Conservation (phyloP, 2,888 invertebrate species). For the Microchrysa polita region DNA sequence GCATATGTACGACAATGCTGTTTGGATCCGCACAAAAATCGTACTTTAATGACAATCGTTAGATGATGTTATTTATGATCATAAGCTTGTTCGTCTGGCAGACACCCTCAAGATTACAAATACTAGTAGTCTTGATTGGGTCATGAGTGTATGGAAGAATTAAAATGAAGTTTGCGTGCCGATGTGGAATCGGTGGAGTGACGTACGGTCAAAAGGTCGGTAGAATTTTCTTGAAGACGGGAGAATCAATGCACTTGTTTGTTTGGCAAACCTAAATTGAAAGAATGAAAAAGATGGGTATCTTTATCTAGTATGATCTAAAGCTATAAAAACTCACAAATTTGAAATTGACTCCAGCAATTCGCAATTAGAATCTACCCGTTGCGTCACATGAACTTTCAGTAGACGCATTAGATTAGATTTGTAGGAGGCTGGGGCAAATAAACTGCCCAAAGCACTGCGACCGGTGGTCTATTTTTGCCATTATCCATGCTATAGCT, state of each 20-base stretch:
- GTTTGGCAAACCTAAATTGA: too few species aligned
- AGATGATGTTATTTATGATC: constrained; percentile 28
- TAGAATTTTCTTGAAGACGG: neutral
- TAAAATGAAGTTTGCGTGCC: constrained; percentile 5
- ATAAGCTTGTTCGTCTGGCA: neutral
- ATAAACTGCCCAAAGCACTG: too few species aligned
- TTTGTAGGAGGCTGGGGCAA: too few species aligned
- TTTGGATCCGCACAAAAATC: neutral
- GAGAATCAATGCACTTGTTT: neutral
- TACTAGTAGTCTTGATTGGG: constrained; percentile 19
- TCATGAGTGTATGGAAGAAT: neutral
- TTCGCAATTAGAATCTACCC: too few species aligned
- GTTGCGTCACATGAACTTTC: too few species aligned
- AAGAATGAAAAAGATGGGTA: too few species aligned
- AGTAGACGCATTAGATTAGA: too few species aligned
- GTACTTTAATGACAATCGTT: constrained; percentile 12
- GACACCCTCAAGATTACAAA: constrained; percentile 11
- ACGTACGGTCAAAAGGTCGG: constrained; percentile 12
- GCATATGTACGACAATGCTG: neutral
- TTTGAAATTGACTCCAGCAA: too few species aligned
- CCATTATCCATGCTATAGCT: too few species aligned
- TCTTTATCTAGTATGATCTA: too few species aligned
- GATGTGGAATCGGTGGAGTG: neutral
- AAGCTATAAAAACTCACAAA: too few species aligned
- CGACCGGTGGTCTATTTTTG: too few species aligned